Evolutionary conservation across 2,888 invertebrate species (phyloP).

Genomic region (Biston betularia): DNA sequence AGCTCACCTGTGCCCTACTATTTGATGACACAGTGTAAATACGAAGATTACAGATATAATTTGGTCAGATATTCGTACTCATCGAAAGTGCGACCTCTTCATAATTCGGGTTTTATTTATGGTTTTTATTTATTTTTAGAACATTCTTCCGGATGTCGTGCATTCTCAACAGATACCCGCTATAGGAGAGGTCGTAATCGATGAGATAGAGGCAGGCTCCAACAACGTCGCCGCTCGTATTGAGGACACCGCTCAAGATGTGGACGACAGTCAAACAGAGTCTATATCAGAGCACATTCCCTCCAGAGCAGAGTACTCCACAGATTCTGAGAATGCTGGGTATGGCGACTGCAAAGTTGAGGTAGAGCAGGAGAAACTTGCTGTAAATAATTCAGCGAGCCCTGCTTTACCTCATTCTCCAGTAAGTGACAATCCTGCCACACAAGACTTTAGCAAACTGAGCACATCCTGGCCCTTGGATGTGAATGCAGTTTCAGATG

Average conservation of each 20-base stretch:
- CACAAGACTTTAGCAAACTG: constrained; percentile 63
- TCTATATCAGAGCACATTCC: constrained; percentile 80
- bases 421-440: constrained; percentile 60
- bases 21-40: constrained; percentile 5
- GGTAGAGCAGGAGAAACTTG: constrained; percentile 53
- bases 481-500: constrained; percentile 64
- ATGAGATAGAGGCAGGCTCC: constrained; percentile 57
- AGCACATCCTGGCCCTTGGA: constrained; percentile 73
- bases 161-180: constrained; percentile 80
- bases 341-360: constrained; percentile 58
- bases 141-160: constrained; percentile 84
- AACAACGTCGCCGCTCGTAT: constrained; percentile 55
- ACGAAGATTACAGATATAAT: constrained; percentile 22
- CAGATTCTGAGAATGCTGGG: constrained; percentile 63
- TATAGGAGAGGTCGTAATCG: constrained; percentile 61
- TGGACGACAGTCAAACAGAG: constrained; percentile 70
- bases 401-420: constrained; percentile 57
- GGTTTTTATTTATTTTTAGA: constrained; percentile 84
- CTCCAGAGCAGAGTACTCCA: constrained; percentile 71
- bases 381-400: constrained; percentile 59
- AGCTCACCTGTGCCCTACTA: constrained; percentile 39
- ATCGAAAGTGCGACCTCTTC: constrained; percentile 37
- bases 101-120: constrained; percentile 58
- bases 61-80: constrained; percentile 33
- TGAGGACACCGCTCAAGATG: constrained; percentile 48